These are phyloP conservation scores for Carollia perspicillata DNA, from an alignment of 2,113 vertebrate genomes.

Conservation along the genomic window DNA sequence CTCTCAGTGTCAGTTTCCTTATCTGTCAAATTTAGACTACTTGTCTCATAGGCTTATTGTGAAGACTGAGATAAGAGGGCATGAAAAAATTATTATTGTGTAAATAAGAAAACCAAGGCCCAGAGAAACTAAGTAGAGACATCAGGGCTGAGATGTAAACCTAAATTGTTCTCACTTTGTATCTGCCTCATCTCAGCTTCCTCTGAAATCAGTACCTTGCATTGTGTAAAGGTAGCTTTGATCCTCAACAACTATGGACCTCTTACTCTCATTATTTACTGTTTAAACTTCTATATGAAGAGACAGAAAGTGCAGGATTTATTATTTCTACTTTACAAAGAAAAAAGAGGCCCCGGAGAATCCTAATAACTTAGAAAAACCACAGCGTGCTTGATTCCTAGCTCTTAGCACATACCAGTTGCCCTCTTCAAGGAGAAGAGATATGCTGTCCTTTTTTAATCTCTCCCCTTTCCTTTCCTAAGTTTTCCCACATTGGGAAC, in stretches of 20 bases:
- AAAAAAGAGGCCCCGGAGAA: slow-evolving; percentile 3
- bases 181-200: not conserved
- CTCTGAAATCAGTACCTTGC: slow-evolving; percentile 1
- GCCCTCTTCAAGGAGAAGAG: not conserved
- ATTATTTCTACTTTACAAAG: slow-evolving; percentile 19
- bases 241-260: not conserved
- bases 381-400: not conserved
- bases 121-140: not conserved
- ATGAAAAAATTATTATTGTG: not conserved
- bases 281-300: slow-evolving; percentile 11
- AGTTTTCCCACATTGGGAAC: not conserved
- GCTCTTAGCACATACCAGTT: not conserved
- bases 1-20: not conserved
- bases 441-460: not conserved
- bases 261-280: slow-evolving; percentile 14
- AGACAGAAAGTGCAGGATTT: not conserved
- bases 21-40: slow-evolving; percentile 23
- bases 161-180: not conserved
- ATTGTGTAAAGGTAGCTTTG: not conserved
- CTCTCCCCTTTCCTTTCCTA: not conserved
- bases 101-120: slow-evolving; percentile 19
- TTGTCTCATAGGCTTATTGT: not conserved
- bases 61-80: not conserved
- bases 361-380: not conserved
- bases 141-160: not conserved